A percentile compares a stretch with the other conserved stretches of the same genome.
Evolutionary conservation across 2,888 invertebrate genomes (phyloP).

Genomic region (Plagodis pulveraria): DNA sequence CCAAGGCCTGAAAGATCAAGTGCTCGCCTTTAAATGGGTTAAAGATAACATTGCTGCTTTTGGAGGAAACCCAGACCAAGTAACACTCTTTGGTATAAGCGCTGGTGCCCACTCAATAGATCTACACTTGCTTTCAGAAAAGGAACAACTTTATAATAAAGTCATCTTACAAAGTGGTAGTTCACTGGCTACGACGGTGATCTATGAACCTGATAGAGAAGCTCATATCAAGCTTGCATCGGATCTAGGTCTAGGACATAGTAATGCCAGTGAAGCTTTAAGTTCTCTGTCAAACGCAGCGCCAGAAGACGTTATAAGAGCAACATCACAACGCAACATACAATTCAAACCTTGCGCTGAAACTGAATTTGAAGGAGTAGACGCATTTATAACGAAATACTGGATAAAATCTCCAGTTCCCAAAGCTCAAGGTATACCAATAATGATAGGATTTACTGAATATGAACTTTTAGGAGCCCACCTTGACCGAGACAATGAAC

Average conservation of each 20-base stretch:
- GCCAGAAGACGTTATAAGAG: conserved; percentile 44
- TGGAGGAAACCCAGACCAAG: conserved; percentile 56
- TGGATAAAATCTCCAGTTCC: conserved; percentile 48
- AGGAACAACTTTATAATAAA: conserved; percentile 51
- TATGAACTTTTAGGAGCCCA: conserved; percentile 46
- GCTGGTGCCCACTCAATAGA: conserved; percentile 59
- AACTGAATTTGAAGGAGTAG: conserved; percentile 49
- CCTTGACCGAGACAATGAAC: conserved; percentile 29
- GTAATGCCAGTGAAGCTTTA: conserved; percentile 46
- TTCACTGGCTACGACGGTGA: conserved; percentile 41
- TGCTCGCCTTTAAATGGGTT: conserved; percentile 59
- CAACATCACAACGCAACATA: conserved; percentile 38
- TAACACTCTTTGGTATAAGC: conserved; percentile 59
- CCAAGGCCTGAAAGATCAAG: conserved; percentile 65
- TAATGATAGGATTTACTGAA: conserved; percentile 59
- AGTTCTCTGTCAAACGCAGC: conserved; percentile 42
- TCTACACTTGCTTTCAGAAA: conserved; percentile 52
- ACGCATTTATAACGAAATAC: conserved; percentile 50
- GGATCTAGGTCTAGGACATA: conserved; percentile 43
- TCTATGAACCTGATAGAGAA: conserved; percentile 44
- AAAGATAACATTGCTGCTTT: conserved; percentile 59
- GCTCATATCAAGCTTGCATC: conserved; percentile 52
- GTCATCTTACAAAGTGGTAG: conserved; percentile 59
- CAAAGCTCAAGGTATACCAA: conserved; percentile 49
- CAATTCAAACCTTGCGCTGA: conserved; percentile 59